Conservation (phyloP, 2,888 invertebrate genomes). For the Proisotoma minuta region DNA sequence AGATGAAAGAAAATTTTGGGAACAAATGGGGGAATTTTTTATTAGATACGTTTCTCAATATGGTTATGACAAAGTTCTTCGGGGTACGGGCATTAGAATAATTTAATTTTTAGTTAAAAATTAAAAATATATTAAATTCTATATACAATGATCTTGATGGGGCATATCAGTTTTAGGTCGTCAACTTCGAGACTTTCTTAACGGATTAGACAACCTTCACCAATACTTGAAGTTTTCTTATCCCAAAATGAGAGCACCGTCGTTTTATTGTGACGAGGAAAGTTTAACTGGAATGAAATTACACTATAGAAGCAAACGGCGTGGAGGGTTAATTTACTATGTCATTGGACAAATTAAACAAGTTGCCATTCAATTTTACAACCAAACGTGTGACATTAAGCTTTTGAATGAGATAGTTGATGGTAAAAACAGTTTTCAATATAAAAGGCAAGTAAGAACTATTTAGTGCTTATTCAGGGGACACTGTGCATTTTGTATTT, state of each 20-base stretch:
- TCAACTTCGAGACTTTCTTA: constrained; percentile 91
- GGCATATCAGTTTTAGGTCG: constrained; percentile 83
- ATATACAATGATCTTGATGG: too few species aligned
- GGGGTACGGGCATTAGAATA: too few species aligned
- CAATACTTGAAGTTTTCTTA: constrained; percentile 96
- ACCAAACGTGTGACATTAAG: constrained; percentile 89
- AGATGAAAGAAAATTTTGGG: constrained; percentile 84
- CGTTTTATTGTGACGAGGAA: not conserved
- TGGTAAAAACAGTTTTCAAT: too few species aligned
- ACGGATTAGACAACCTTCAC: constrained; percentile 87
- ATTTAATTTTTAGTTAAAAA: too few species aligned
- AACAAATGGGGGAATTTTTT: constrained; percentile 60
- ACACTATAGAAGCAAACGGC: constrained; percentile 1
- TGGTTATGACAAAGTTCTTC: constrained; percentile 87
- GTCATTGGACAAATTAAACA: not conserved
- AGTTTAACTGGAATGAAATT: not conserved
- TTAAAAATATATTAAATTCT: too few species aligned
- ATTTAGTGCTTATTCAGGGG: constrained; percentile 56
- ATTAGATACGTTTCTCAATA: constrained; percentile 80
- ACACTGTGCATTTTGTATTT: constrained; percentile 89
- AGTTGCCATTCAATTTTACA: constrained; percentile 86
- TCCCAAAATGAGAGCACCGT: constrained; percentile 62
- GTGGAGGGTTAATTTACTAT: not conserved
- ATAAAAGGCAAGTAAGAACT: not conserved
- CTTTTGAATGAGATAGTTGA: constrained; percentile 77